Conservation (phyloP, 1,140 invertebrate genomes). For the Drosophila nikananu region DNA sequence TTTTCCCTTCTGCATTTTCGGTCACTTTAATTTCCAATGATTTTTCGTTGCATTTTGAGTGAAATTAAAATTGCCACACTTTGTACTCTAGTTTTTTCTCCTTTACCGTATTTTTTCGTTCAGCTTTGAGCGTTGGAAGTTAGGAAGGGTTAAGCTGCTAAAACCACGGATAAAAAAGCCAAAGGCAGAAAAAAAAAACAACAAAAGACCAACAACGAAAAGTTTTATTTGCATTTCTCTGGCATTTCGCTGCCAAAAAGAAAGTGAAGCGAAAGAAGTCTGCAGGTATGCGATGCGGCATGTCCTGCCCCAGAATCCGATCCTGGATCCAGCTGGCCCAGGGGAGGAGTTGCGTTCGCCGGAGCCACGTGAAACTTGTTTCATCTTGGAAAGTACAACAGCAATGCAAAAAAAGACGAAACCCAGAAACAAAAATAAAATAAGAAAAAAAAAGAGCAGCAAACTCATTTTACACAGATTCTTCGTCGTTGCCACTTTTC, state of each 20-base stretch:
- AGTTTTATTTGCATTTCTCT: slow-evolving; percentile 81
- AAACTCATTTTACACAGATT: slow-evolving; percentile 59
- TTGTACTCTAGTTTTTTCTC: slow-evolving; percentile 16
- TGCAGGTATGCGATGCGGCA: slow-evolving; percentile 67
- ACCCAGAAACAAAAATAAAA: slow-evolving; percentile 17
- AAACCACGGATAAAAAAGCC: slow-evolving; percentile 28
- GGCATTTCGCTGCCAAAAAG: slow-evolving; percentile 64
- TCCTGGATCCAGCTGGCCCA: slow-evolving; percentile 28
- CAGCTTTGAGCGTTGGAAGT: background rate
- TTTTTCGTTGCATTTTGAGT: slow-evolving; percentile 48
- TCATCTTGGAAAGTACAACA: slow-evolving; percentile 61
- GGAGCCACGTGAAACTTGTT: slow-evolving; percentile 48
- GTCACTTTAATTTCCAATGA: slow-evolving; percentile 42
- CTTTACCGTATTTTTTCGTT: slow-evolving; percentile 4
- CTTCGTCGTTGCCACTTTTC: slow-evolving; percentile 30
- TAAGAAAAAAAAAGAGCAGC: slow-evolving; percentile 9
- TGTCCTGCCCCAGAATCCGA: slow-evolving; percentile 38
- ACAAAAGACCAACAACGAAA: slow-evolving; percentile 49
- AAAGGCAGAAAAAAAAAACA: slow-evolving; percentile 19
- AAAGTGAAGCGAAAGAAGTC: slow-evolving; percentile 63
- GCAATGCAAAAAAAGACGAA: slow-evolving; percentile 17
- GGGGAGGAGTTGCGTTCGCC: slow-evolving; percentile 8
- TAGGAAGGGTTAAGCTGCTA: slow-evolving; percentile 41
- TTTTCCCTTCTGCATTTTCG: background rate
- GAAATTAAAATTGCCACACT: slow-evolving; percentile 60